Evolutionary conservation across 2,888 invertebrate genomes (phyloP).

Genomic region (Orchesellides sinensis): DNA sequence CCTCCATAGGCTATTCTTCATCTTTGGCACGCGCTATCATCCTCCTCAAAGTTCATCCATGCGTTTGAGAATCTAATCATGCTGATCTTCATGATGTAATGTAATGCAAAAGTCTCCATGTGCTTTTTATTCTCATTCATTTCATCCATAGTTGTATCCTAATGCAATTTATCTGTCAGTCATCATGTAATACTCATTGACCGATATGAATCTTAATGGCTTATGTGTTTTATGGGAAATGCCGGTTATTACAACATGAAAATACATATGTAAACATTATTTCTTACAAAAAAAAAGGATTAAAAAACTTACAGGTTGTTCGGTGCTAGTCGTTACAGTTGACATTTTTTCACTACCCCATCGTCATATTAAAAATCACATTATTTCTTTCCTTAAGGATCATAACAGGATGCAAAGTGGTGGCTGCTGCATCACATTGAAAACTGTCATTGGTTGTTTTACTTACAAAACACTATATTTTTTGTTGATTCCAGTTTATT

Average conservation of each 20-base stretch:
- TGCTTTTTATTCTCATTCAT: too few species aligned
- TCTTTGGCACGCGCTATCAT: too few species aligned
- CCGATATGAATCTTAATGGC: too few species aligned
- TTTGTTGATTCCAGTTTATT: too few species aligned
- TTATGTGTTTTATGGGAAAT: too few species aligned
- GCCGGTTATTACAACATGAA: neutral
- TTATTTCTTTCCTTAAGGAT: too few species aligned
- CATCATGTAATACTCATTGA: too few species aligned
- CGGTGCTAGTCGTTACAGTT: slow-evolving; percentile 65
- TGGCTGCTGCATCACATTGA: neutral
- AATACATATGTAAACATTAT: neutral
- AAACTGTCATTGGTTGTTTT: slow-evolving; percentile 4
- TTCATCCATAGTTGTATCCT: too few species aligned
- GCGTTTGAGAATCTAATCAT: slow-evolving; percentile 1
- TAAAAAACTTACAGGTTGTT: slow-evolving; percentile 68
- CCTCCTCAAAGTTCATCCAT: slow-evolving; percentile 11
- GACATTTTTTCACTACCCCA: slow-evolving; percentile 72
- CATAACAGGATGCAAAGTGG: too few species aligned
- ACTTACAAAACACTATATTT: too few species aligned
- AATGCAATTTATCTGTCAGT: too few species aligned
- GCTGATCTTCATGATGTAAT: neutral
- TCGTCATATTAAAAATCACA: slow-evolving; percentile 62
- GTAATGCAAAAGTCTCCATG: too few species aligned
- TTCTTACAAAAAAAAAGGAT: neutral
- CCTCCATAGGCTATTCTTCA: neutral